A percentile compares a stretch with the other conserved stretches of the same genome.
phyloP scores from a whole-genome alignment of 2,113 vertebrate species.

The Sakesphorus luctuosus region DNA sequence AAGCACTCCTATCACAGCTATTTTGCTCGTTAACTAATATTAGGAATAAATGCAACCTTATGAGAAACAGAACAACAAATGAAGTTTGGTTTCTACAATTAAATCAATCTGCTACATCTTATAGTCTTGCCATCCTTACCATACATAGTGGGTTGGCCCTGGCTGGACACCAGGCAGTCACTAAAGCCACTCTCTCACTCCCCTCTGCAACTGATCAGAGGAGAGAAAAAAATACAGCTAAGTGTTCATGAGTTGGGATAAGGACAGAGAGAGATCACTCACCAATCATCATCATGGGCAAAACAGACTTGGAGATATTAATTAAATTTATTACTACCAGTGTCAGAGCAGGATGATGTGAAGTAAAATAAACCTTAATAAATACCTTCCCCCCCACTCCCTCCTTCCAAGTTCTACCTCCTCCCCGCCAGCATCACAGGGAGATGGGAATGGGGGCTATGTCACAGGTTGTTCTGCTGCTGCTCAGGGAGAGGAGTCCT shows the following conservation, averaged over 20 bases:
- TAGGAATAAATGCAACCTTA: not conserved
- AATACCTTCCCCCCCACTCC: not conserved
- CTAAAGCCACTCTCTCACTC: too few species aligned
- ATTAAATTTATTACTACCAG: not conserved
- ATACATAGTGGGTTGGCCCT: not conserved
- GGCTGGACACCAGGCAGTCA: too few species aligned
- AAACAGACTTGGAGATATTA: not conserved
- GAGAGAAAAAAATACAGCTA: not conserved
- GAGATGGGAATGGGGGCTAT: not conserved
- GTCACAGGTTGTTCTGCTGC: not conserved
- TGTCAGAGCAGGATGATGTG: not conserved
- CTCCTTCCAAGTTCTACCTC: not conserved
- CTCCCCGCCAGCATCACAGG: not conserved
- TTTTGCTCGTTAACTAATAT: not conserved
- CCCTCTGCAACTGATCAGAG: not conserved
- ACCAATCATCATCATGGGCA: not conserved
- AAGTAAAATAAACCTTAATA: not conserved
- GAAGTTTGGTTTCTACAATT: not conserved
- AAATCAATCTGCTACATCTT: not conserved
- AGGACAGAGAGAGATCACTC: not conserved
- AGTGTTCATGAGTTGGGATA: not conserved
- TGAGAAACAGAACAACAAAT: not conserved
- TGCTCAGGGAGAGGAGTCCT: not conserved
- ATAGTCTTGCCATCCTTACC: not conserved
- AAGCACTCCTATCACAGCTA: not conserved